Conservation (phyloP, 2,797 vertebrate species). For the Selene dorsalis region DNA sequence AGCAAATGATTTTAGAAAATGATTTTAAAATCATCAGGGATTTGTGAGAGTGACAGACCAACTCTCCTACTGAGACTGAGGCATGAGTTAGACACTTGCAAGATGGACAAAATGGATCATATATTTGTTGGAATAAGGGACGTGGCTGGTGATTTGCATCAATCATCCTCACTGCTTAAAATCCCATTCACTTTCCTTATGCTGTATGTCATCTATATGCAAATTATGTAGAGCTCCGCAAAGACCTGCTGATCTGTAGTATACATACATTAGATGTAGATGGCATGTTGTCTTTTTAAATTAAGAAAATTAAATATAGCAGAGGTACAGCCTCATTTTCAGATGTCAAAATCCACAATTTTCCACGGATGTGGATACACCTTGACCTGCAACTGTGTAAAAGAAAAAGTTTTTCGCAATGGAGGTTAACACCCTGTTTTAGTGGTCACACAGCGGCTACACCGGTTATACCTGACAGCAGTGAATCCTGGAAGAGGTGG, state of each 20-base stretch:
- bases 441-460: not conserved
- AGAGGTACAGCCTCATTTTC: not conserved
- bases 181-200: not conserved
- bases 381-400: not conserved
- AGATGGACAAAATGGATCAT: not conserved
- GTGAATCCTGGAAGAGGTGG: not conserved
- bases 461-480: constrained; percentile 38
- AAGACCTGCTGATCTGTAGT: no score
- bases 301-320: no score
- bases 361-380: not conserved
- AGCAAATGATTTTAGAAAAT: no score
- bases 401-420: not conserved
- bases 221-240: no score
- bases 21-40: not conserved
- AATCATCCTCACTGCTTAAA: not conserved
- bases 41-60: no score
- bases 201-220: not conserved
- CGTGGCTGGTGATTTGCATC: not conserved
- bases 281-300: not conserved
- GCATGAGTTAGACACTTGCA: not conserved
- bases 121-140: not conserved
- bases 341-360: not conserved
- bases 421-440: not conserved
- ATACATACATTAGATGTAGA: not conserved
- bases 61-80: not conserved